Base-by-base conservation (phyloP, 2,113 vertebrate genomes). In the Callopanchax toddi region DNA sequence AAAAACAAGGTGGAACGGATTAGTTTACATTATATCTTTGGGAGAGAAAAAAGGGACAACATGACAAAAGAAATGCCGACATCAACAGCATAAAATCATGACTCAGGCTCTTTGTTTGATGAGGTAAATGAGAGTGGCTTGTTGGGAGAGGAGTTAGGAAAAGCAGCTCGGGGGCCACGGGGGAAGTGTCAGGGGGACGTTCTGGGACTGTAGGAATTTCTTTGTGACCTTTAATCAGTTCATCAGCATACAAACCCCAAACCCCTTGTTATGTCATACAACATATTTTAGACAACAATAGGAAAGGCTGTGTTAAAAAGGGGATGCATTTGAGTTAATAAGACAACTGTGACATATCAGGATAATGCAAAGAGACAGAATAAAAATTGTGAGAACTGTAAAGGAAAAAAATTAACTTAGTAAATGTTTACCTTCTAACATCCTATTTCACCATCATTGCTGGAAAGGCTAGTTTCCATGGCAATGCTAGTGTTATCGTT, bases 81-180 rank as follows among this genome's bases (percentile, higher is more conserved):
- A 84, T 83, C 64, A 79, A 39, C 62, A 83, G 78, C 85, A 86
- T 82, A 74, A 81, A 86, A 89, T 86, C 80, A 86, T 78, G 77
- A 77, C 71, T 83, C 48, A 64, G 78, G 83, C 80, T 79, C 62
- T 84, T 78, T 37, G 53, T 76, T 74, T 67, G 81, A 89, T 83
- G 84, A 90, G 88, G 85, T 82, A 59, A 89, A 89, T 78, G 66
- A 82, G 72, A 56, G 73, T 15, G 46, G 60, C 64, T 79, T 11
- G 36, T 29, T 37, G 60, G 10, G 60, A 44, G 20, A 29, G 56
- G 25, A 22, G 61, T 56, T 32, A 58, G 59, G 15, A 60, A 16
- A 18, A 39, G 42, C 21, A 16, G 26, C 55, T 66, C 32, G 53
- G 62, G 56, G 50, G 59, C 16, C 17, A 25, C 43, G 15, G 54